Percentiles rank a stretch among this genome's conserved stretches.
Conservation (phyloP, 2,888 invertebrate genomes). For the Sinohyriopsis cumingii region DNA sequence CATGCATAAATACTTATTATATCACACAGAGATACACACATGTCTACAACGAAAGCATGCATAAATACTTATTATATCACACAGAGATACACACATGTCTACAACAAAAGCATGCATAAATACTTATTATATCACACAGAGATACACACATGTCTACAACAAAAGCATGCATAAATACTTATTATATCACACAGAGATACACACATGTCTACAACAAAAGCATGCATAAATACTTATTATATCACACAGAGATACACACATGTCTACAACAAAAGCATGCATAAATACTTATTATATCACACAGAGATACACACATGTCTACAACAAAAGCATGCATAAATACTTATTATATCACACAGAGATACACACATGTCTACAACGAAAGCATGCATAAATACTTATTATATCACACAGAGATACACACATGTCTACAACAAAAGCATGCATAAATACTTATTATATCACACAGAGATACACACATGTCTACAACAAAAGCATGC, state of each 20-base stretch:
- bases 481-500: constrained; percentile 47
- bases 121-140: constrained; percentile 1
- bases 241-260: constrained; percentile 53
- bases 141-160: constrained; percentile 64
- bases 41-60: constrained; percentile 47
- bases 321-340: constrained; percentile 14
- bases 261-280: constrained; percentile 47
- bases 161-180: constrained; percentile 1
- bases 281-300: constrained; percentile 3
- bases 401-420: constrained; percentile 32
- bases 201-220: constrained; percentile 59
- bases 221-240: constrained; percentile 1
- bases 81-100: constrained; percentile 64
- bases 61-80: constrained; percentile 3
- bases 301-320: constrained; percentile 64
- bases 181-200: constrained; percentile 32
- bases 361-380: constrained; percentile 64
- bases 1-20: constrained; percentile 1
- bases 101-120: constrained; percentile 14
- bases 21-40: constrained; percentile 53
- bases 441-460: constrained; percentile 1
- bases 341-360: constrained; percentile 1
- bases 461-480: constrained; percentile 53
- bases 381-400: constrained; percentile 1
- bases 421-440: constrained; percentile 59